A percentile compares a stretch with the other conserved stretches of the same genome.
Conservation (phyloP, 2,113 vertebrate genomes). For the Strix uralensis region DNA sequence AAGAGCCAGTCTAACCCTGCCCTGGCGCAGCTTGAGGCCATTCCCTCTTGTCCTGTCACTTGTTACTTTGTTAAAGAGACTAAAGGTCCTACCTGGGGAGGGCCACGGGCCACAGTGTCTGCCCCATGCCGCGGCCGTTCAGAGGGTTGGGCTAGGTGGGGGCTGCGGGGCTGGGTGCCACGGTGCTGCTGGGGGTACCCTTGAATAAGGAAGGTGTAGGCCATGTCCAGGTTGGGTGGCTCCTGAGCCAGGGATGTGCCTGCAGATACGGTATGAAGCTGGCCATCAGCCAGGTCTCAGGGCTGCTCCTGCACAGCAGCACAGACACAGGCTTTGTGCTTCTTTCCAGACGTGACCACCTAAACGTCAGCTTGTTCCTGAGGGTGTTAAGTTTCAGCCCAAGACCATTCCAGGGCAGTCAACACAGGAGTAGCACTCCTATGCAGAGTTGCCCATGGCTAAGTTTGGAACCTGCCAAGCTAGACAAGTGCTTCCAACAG, state of each 20-base stretch:
- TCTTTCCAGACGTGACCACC: neutral
- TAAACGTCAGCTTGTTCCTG: neutral
- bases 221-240: neutral
- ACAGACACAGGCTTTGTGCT: neutral
- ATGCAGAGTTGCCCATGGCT: neutral
- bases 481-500: neutral
- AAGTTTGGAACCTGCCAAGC: neutral
- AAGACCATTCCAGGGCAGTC: neutral
- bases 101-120: neutral
- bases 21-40: no score
- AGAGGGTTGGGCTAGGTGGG: neutral
- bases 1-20: no score
- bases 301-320: neutral
- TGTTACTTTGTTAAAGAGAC: no score
- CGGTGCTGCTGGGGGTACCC: neutral
- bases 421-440: accelerated
- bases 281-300: neutral
- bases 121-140: accelerated
- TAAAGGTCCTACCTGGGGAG: neutral
- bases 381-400: neutral
- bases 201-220: neutral
- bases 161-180: neutral
- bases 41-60: no score
- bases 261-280: neutral
- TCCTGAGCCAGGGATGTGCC: neutral